Percentiles rank a stretch among this genome's conserved stretches.
These are phyloP conservation scores for Trachelus tabidus DNA, from an alignment of 2,888 invertebrate genomes.

Conservation along the genomic window DNA sequence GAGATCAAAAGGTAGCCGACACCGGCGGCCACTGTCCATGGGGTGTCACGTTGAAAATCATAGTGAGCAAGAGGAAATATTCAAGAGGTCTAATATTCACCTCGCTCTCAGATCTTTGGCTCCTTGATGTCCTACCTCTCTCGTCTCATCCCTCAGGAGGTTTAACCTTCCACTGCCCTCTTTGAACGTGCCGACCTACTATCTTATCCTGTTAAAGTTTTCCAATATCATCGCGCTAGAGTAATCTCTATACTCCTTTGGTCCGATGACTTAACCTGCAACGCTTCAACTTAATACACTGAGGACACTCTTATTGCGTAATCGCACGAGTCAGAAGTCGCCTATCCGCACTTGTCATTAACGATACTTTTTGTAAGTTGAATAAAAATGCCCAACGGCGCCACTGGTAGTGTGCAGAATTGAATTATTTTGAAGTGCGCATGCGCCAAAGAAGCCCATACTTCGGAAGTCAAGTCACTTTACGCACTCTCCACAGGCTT, in stretches of 20 bases:
- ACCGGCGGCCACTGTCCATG: constrained; percentile 51
- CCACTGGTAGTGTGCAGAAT: too few relatives aligned
- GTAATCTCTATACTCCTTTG: background rate
- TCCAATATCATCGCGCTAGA: background rate
- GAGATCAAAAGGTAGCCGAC: constrained; percentile 55
- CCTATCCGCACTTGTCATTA: too few relatives aligned
- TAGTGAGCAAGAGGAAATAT: background rate
- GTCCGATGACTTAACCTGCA: background rate
- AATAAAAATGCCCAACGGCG: too few relatives aligned
- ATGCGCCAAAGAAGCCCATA: too few relatives aligned
- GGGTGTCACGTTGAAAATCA: constrained; percentile 56
- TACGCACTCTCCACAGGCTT: too few relatives aligned
- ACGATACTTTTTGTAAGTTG: too few relatives aligned
- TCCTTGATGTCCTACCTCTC: background rate
- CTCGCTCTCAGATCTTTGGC: background rate
- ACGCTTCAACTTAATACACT: background rate
- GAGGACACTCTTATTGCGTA: constrained; percentile 39
- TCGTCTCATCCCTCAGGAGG: background rate
- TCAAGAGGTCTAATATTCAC: background rate
- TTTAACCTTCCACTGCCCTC: background rate
- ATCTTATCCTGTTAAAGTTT: background rate
- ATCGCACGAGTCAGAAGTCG: too few relatives aligned
- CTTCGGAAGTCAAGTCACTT: too few relatives aligned
- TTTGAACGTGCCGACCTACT: background rate
- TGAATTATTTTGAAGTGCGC: too few relatives aligned